A percentile compares a stretch with the other conserved stretches of the same genome.
Conservation (phyloP, 1,140 invertebrate species). For the Drosophila lini region DNA sequence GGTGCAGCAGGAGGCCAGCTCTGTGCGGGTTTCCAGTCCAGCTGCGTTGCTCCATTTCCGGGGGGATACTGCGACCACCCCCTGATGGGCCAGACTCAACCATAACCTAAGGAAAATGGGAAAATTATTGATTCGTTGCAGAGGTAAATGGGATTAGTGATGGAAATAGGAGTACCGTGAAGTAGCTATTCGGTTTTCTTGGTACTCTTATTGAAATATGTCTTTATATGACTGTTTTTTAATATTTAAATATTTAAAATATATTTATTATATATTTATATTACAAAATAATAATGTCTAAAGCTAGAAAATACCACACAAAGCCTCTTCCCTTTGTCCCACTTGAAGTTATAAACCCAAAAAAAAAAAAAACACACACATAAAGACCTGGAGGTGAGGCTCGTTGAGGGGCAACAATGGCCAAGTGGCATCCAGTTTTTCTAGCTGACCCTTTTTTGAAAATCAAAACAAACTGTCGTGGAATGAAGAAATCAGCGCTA, state of each 20-base stretch:
- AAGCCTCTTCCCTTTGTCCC: not conserved
- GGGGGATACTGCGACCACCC: not conserved
- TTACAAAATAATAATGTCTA: not conserved
- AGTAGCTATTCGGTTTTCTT: too few relatives aligned
- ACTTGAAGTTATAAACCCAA: constrained; percentile 1
- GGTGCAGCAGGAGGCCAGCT: constrained; percentile 85
- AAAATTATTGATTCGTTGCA: constrained; percentile 7
- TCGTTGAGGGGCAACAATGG: not conserved
- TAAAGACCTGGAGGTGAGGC: not conserved
- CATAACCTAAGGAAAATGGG: constrained; percentile 21
- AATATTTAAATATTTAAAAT: not conserved
- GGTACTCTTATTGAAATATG: too few relatives aligned
- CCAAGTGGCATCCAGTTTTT: constrained; percentile 68
- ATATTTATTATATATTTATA: not conserved
- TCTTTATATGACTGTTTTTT: too few relatives aligned
- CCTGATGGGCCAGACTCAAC: not conserved
- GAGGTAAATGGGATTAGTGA: not conserved
- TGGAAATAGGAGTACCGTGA: not conserved
- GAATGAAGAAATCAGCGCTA: constrained; percentile 73
- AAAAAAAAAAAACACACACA: not conserved
- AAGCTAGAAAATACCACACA: not conserved
- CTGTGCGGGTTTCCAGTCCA: not conserved
- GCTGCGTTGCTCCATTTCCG: constrained; percentile 21
- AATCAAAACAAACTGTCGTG: constrained; percentile 79
- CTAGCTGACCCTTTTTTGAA: constrained; percentile 55